These are phyloP conservation scores for Trichonephila clavipes DNA, from an alignment of 1,140 invertebrate genomes.

Conservation along the genomic window DNA sequence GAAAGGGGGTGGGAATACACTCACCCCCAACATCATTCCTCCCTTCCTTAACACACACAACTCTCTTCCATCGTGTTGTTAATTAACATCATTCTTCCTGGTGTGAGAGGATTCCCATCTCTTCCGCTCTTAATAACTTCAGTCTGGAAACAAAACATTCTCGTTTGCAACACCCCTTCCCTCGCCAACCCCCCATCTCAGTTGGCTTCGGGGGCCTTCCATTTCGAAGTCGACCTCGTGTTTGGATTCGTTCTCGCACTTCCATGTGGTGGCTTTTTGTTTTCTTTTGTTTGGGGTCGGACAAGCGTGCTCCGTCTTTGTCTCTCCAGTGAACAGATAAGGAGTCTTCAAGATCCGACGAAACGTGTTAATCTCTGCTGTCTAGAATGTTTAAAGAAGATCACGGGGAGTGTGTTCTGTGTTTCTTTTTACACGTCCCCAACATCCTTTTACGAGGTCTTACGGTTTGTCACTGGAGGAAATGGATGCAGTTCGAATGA, in stretches of 20 bases:
- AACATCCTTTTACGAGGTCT: background rate
- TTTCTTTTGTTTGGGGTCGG: background rate
- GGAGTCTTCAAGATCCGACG: conserved; percentile 10
- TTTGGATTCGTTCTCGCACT: conserved; percentile 15
- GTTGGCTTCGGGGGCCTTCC: conserved; percentile 3
- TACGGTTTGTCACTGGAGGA: background rate
- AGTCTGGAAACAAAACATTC: conserved; percentile 33
- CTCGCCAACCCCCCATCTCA: background rate
- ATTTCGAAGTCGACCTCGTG: background rate
- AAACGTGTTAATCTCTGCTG: conserved; percentile 58
- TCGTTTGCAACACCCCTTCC: background rate
- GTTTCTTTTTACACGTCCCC: background rate
- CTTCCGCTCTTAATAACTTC: conserved; percentile 21
- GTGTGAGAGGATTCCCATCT: conserved; percentile 27
- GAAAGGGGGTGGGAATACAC: background rate
- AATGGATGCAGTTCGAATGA: background rate
- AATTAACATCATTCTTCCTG: conserved; percentile 49
- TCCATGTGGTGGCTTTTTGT: background rate
- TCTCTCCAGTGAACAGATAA: conserved; percentile 8
- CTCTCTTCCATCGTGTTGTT: conserved; percentile 27
- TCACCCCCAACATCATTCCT: background rate
- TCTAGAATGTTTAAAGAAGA: conserved; percentile 44
- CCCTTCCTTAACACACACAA: background rate
- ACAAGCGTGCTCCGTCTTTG: conserved; percentile 15
- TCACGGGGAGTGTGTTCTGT: background rate